These are phyloP conservation scores for Calliopsis andreniformis DNA, from an alignment of 1,140 invertebrate genomes.

Conservation along the genomic window DNA sequence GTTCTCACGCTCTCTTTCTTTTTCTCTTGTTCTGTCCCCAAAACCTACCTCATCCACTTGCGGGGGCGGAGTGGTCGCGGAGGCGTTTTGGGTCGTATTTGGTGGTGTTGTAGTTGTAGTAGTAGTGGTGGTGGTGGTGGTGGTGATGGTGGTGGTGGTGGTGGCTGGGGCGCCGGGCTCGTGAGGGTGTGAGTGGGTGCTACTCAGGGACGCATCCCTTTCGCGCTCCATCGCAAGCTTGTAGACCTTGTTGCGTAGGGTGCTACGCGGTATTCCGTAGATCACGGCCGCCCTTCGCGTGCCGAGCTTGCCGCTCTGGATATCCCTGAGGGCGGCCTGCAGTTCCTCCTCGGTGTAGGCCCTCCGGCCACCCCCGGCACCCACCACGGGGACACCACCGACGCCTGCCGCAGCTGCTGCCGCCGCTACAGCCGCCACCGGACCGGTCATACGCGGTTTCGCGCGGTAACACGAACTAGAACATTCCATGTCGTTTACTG, in stretches of 20 bases:
- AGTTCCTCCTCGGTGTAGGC: conserved; percentile 96
- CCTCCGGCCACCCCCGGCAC: conserved; percentile 82
- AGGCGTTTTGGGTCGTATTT: conserved; percentile 78
- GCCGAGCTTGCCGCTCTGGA: conserved; percentile 94
- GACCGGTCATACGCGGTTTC: conserved; percentile 82
- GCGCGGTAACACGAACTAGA: conserved; percentile 82
- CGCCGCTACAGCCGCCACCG: conserved; percentile 61
- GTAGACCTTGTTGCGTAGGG: conserved; percentile 96
- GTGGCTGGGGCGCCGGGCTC: conserved; percentile 69
- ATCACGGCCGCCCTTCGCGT: conserved; percentile 95
- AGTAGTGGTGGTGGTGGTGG: conserved; percentile 68
- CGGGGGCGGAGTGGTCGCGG: conserved; percentile 75
- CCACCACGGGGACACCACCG: conserved; percentile 66
- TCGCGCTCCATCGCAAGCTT: conserved; percentile 90
- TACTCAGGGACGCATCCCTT: conserved; percentile 83
- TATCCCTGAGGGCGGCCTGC: conserved; percentile 93
- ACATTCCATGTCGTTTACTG: conserved; percentile 6
- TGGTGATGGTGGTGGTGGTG: conserved; percentile 65
- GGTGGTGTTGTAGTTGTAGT: conserved; percentile 72
- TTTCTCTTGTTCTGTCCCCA: conserved; percentile 69
- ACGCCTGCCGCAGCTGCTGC: conserved; percentile 62
- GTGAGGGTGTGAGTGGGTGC: conserved; percentile 77
- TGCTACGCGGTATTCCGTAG: conserved; percentile 97
- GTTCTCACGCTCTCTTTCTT: conserved; percentile 21
- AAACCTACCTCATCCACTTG: conserved; percentile 80